Base-by-base conservation (phyloP, 2,888 invertebrate genomes). In the Calliopum simillimum region DNA sequence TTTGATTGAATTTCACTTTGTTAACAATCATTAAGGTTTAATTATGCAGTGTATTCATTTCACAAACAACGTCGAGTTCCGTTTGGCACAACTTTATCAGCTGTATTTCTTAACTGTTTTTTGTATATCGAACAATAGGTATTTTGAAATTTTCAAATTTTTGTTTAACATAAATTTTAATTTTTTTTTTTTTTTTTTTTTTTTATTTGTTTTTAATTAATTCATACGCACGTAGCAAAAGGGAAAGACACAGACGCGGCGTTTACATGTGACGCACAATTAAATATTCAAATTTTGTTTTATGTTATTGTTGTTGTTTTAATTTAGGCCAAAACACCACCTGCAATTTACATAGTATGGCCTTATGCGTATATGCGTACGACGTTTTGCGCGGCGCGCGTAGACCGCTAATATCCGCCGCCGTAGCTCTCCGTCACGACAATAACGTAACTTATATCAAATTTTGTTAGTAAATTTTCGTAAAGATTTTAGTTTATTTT, bases 281-380 rank as follows among this genome's bases (percentile, higher is more conserved):
- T 33, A 44, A 64, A 64, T 64, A 64, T 64, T 64, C 51, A 64
- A 64, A 64, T 53, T 51, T 64, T 53, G 43, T 25, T 47, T 12
- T n/a, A 47, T 21, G 46, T 62, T 62, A 14, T 62, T 33, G 16
- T 33, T 25, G 63, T 33, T 13, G 44, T n/a, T 19, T 23, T 47
- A 33, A 33, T 33, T 33, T 33, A 33, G 33, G 21, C 44, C 23
- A 44, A n/a, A 49, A 51, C 41, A 51, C 49, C 51, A 51, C 53
- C 53, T 64, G 64, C 62, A 16, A 53, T 13, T 55, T 13, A 12
- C 19, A 13, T 55, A 19, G 23, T 8, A 21, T 59, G 43, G 59
- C 16, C 6, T 19, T 49, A 49, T 16, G 49, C 49, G 49, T 49
- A 8, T n/a, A n/a, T n/a, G 2, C 33, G 5, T 33, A 6, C 33